These are phyloP conservation scores for Dryoscopus gambensis DNA, from an alignment of 2,113 vertebrate species.

Conservation along the genomic window DNA sequence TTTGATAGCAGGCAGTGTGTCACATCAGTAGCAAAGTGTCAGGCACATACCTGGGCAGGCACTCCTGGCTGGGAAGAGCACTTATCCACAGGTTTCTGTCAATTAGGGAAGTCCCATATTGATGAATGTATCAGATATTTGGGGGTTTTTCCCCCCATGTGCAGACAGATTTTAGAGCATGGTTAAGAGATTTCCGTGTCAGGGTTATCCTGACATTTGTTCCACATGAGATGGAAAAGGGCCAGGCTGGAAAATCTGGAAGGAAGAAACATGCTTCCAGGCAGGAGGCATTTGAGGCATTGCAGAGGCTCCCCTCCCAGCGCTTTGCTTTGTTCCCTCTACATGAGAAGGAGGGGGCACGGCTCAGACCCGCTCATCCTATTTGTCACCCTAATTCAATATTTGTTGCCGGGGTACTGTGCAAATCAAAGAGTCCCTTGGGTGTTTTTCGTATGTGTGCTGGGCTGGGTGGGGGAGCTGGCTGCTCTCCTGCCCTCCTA, in stretches of 20 bases:
- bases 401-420: background rate
- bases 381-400: background rate
- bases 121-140: background rate
- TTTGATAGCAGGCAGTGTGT: background rate
- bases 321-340: background rate
- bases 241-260: background rate
- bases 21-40: background rate
- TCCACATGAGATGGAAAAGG: background rate
- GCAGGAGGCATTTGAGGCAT: rapidly evolving
- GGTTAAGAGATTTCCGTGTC: background rate
- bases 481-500: background rate
- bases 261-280: background rate
- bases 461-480: background rate
- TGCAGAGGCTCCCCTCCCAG: background rate
- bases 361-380: background rate
- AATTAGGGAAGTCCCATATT: background rate
- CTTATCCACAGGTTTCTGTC: background rate
- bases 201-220: background rate
- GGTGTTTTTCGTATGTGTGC: background rate
- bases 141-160: rapidly evolving
- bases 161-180: background rate
- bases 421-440: background rate
- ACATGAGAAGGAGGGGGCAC: background rate
- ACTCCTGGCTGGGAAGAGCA: background rate
- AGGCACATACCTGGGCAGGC: background rate